Conservation (phyloP, 2,113 vertebrate genomes). For the Tragelaphus scriptus region DNA sequence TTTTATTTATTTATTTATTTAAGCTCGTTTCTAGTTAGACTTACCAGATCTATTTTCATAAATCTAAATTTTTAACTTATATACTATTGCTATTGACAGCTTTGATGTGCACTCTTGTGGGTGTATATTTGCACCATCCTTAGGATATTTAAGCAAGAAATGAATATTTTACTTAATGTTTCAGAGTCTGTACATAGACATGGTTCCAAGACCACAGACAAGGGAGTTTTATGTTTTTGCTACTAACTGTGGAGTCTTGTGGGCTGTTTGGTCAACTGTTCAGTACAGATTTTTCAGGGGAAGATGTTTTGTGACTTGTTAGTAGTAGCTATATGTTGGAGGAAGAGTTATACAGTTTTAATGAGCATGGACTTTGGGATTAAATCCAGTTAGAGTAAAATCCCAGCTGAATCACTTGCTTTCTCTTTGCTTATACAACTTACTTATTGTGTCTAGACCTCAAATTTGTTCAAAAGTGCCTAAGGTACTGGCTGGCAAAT, state of each 20-base stretch:
- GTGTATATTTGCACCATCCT: background rate
- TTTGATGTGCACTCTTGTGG: background rate
- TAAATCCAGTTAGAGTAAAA: background rate
- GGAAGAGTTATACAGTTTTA: background rate
- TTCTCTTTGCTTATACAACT: background rate
- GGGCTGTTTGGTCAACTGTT: background rate
- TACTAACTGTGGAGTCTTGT: background rate
- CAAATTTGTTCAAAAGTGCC: background rate
- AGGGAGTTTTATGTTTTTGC: background rate
- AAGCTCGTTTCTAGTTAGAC: background rate
- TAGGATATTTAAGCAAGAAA: background rate
- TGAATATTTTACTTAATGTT: background rate
- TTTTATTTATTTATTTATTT: background rate
- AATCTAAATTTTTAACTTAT: background rate
- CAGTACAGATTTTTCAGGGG: background rate
- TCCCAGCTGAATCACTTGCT: background rate
- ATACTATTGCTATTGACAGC: background rate
- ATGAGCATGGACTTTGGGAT: background rate
- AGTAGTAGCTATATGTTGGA: background rate
- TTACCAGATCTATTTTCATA: background rate
- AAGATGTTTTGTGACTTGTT: conserved; percentile 6
- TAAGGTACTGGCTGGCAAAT: background rate
- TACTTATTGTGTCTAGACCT: background rate
- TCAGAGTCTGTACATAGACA: background rate
- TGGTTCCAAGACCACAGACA: background rate